Base-by-base conservation (phyloP, 2,888 invertebrate species). In the Amaurobius ferox region DNA sequence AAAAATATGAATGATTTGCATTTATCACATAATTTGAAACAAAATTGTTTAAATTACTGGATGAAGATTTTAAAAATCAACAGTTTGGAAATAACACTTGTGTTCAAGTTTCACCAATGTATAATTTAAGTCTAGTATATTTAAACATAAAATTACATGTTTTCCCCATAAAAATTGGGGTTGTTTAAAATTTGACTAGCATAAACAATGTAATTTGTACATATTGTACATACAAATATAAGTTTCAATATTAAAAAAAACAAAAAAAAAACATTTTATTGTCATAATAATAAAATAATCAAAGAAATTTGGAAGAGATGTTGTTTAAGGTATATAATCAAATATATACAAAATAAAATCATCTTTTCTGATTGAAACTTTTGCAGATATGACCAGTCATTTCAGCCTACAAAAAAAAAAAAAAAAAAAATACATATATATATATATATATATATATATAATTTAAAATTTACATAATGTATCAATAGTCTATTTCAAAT, bases 311-410 rank as follows among this genome's bases (percentile, higher is more conserved):
- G 19, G 19, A 39, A 7, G 48, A 16, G 19, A 48, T 16, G 19
- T 9, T 48, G 19, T 23, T 26, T 1, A 26, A 11, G 1, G 0
- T 26, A 1, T n/a, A 26, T 26, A 55, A 61, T 9, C 7, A 9
- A 26, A 61, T 26, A 61, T 26, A 26, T 26, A 23, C 26, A 61
- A 19, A 61, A 26, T 23, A 66, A 32, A n/a, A 32, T 66, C 66
- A 66, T 66, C 32, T 66, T 64, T 32, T 66, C n/a, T 19, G 19
- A 66, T 30, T 55, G 23, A 23, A 40, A 26, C 62, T 66, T 66
- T 79, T 87, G 61, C 95, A 95, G 88, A 95, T 94, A 90, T 93
- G 94, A 3, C 93, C 91, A 9, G 95, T 95, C 95, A 95, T 95
- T 91, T 95, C 95, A 23, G 93, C 93, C 89, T 89, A 55, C 13